A percentile compares a stretch with the other conserved stretches of the same genome.
Conservation (phyloP, 1,140 invertebrate genomes). For the Macrocentrus cingulum region DNA sequence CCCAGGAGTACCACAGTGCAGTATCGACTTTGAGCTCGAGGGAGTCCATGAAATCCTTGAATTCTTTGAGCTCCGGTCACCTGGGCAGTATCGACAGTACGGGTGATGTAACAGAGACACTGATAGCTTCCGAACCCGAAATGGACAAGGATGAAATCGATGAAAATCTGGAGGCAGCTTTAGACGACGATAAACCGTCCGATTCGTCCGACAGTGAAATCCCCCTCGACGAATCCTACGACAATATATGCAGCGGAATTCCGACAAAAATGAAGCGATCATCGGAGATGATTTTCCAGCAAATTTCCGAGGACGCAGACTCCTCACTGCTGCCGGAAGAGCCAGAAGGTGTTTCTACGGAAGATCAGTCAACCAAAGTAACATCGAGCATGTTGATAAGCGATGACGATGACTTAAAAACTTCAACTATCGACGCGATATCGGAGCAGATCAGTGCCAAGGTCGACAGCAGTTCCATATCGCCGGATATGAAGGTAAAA, state of each 20-base stretch:
- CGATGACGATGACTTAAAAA: slow-evolving; percentile 20
- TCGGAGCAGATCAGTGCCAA: slow-evolving; percentile 12
- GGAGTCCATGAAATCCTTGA: slow-evolving; percentile 85
- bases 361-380: slow-evolving; percentile 36
- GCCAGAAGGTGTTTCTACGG: slow-evolving; percentile 17
- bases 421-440: slow-evolving; percentile 13
- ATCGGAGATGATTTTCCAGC: slow-evolving; percentile 86
- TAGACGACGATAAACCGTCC: slow-evolving; percentile 46
- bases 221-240: slow-evolving; percentile 37
- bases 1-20: slow-evolving; percentile 83
- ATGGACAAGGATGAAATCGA: slow-evolving; percentile 57
- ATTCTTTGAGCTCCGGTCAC: slow-evolving; percentile 86
- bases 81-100: slow-evolving; percentile 81
- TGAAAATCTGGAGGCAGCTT: slow-evolving; percentile 43
- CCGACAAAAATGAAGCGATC: slow-evolving; percentile 81
- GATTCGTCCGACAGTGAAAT: slow-evolving; percentile 42
- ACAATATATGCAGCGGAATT: slow-evolving; percentile 48
- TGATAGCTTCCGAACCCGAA: slow-evolving; percentile 78
- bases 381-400: slow-evolving; percentile 18
- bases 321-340: slow-evolving; percentile 35
- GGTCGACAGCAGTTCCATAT: slow-evolving; percentile 5
- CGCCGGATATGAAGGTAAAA: slow-evolving; percentile 15
- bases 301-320: slow-evolving; percentile 53
- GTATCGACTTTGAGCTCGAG: slow-evolving; percentile 80
- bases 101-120: slow-evolving; percentile 86